Evolutionary conservation across 1,140 invertebrate genomes (phyloP), one percentile per base, ranked within the genome.

Genomic region (Zaprionus inermis): DNA sequence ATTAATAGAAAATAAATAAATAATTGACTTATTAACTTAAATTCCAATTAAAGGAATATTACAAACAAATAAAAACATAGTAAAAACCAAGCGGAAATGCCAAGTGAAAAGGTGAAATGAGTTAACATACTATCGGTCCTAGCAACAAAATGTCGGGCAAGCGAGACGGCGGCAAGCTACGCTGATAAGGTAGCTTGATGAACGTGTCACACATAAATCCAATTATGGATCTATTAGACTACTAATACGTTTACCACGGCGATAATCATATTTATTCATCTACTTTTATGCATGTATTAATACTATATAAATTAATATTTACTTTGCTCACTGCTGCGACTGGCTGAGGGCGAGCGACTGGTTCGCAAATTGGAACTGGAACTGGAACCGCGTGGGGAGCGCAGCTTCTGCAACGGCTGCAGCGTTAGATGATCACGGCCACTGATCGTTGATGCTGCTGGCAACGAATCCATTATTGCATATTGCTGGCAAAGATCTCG

Each of bases 281-380:
- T 20, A 36, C 20, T 1, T 32, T 7, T 28, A 3, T 1, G 28
- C 41, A 22, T 28, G 44, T 36, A 36, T 18, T 64, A 18, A 79
- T 52, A 59, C 41, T 79, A 18, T 36, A 36, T 9, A n/a, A 28
- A 3, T 28, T 28, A n/a, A 24, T 71, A 91, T 66, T 85, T 91
- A 91, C 90, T 91, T 89, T 85, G 90, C 58, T 91, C 90, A 59
- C 69, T 81, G 71, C 90, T 91, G 57, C 90, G 73, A 58, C 76
- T 89, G 58, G 86, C 83, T 11, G 90, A 91, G 65, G 90, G 90
- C 6, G 90, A 91, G 72, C 90, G 84, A 76, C 90, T 91, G 58
- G 76, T 61, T 51, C 90, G 82, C 46, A 90, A 55, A 44, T 85
- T 84, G n/a, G 81, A 74, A 57, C 88, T 86, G 28, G 83, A 77